phyloP scores from a whole-genome alignment of 2,797 vertebrate genomes.

The Alectoris magna region DNA sequence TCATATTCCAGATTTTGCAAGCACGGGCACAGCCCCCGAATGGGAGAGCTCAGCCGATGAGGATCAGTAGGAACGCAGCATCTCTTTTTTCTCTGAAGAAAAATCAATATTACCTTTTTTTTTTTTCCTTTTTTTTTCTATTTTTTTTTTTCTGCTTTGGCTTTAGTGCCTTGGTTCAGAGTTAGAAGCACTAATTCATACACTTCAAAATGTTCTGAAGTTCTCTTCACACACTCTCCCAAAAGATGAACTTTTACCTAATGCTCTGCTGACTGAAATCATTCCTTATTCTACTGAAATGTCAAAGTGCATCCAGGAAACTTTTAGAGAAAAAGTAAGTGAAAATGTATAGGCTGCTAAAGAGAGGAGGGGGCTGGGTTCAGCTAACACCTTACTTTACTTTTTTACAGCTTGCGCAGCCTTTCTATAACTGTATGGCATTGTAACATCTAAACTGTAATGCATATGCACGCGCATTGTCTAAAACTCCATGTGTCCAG shows the following conservation, averaged over 20 bases:
- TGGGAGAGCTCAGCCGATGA: background rate
- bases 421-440: background rate
- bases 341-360: background rate
- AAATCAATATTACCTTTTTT: slow-evolving; percentile 17
- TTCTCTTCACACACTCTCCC: slow-evolving; percentile 14
- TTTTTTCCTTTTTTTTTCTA: too few species aligned
- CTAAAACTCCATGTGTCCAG: background rate
- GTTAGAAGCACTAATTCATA: slow-evolving; percentile 16
- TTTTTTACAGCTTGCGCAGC: background rate
- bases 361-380: background rate
- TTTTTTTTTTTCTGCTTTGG: background rate
- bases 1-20: background rate
- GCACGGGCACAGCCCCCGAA: background rate
- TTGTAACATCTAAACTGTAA: background rate
- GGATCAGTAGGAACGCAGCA: background rate
- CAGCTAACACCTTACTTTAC: background rate
- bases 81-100: slow-evolving; percentile 21
- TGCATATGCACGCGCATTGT: background rate
- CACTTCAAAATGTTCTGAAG: slow-evolving; percentile 47
- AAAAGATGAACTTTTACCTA: slow-evolving; percentile 45
- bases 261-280: background rate
- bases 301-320: slow-evolving; percentile 12
- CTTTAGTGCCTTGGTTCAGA: slow-evolving; percentile 30
- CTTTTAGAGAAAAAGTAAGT: background rate
- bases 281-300: slow-evolving; percentile 43